Conservation (phyloP, 2,888 invertebrate genomes). For the Limnephilus lunatus region DNA sequence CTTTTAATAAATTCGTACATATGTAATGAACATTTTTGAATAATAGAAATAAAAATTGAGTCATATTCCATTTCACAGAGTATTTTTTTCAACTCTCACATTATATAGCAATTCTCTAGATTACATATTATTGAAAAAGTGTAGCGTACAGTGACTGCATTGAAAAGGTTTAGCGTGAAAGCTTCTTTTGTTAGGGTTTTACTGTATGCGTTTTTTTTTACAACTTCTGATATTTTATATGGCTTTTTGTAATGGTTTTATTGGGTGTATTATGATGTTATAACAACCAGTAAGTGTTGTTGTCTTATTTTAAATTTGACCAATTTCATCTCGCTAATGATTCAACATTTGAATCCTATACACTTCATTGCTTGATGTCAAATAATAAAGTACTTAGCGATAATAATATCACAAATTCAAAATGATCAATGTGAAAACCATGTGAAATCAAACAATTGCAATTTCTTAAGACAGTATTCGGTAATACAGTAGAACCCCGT, state of each 20-base stretch:
- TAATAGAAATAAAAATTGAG: no score
- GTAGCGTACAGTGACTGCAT: not conserved
- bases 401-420: no score
- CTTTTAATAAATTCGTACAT: not conserved
- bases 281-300: not conserved
- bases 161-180: no score
- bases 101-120: not conserved
- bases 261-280: not conserved
- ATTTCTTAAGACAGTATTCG: not conserved
- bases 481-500: no score
- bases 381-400: no score
- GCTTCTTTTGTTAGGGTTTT: not conserved
- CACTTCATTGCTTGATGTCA: no score
- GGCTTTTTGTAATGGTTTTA: not conserved
- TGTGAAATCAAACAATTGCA: not conserved
- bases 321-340: not conserved
- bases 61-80: not conserved
- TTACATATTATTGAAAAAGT: not conserved
- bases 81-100: not conserved
- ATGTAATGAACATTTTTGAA: not conserved
- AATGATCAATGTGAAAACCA: not conserved
- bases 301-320: not conserved
- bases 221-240: not conserved
- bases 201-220: not conserved
- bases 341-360: not conserved